Conservation (phyloP, 2,113 vertebrate genomes). For the Pelecanus crispus region DNA sequence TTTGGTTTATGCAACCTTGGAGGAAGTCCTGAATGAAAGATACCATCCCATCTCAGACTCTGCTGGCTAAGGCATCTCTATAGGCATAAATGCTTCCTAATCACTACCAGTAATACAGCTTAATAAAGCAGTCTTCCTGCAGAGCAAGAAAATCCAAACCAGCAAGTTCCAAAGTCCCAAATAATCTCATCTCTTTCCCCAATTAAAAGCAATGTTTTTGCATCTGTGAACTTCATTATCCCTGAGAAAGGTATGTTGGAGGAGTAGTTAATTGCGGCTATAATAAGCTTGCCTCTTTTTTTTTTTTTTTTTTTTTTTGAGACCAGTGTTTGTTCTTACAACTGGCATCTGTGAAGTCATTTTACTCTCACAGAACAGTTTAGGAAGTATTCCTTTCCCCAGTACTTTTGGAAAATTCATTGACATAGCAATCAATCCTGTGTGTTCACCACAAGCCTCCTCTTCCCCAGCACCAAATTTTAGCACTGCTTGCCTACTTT, state of each 20-base stretch:
- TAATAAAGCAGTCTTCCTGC: not conserved
- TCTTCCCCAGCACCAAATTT: not conserved
- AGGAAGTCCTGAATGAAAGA: not conserved
- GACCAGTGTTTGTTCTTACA: not conserved
- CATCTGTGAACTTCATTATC: not conserved
- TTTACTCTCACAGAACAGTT: not conserved
- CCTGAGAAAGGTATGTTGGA: not conserved
- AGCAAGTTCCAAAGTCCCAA: constrained; percentile 15
- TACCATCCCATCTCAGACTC: not conserved
- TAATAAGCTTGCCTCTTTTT: not conserved
- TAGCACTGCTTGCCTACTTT: not conserved
- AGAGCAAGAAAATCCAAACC: constrained; percentile 55
- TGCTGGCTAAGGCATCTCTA: not conserved
- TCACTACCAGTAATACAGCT: not conserved
- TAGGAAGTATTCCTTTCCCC: not conserved
- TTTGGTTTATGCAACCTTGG: not conserved
- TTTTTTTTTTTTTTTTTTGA: not conserved
- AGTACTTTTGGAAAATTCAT: accelerated
- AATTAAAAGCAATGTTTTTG: not conserved
- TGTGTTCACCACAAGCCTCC: not conserved
- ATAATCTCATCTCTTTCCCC: constrained; percentile 22
- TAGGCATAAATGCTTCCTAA: not conserved
- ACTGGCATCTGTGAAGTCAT: not conserved
- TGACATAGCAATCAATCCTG: not conserved
- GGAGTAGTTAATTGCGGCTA: not conserved